Base-by-base conservation (phyloP, 2,113 vertebrate genomes). In the Labrus mixtus region DNA sequence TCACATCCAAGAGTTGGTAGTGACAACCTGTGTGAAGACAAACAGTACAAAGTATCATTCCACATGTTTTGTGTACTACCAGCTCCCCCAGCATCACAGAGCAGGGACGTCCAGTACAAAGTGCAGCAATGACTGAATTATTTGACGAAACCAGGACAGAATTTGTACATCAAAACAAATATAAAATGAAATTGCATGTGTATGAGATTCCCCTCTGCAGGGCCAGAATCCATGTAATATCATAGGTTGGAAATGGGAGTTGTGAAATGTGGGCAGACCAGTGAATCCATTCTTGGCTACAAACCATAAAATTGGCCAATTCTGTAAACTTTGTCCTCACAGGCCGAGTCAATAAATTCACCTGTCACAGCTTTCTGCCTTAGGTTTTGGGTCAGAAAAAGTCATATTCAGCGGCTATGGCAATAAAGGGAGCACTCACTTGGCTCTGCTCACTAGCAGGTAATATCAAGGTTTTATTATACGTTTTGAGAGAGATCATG, bases 1-100 rank as follows among this genome's bases (percentile, higher is more conserved):
- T 62, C 61, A n/a, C 43, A 59, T 4, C 59, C 41, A 9, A 66
- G 54, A 41, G 74, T 36, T 11, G 63, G 58, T n/a, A 33, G 57
- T 45, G 68, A 0, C 68, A 48, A 68, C 12, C 59, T 68, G 41
- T 50, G 25, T 73, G 53, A 66, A 57, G 58, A 65, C 29, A 37
- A 76, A 43, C 22, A 33, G 10, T n/a, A 41, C 46, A 55, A 48
- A 20, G 36, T 25, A 12, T 25, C 5, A 57, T 51, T 33, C 17
- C 46, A 65, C 20, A 12, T 19, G 60, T 11, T 6, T n/a, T 4
- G 15, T 58, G 82, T 62, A 9, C 55, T 45, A 41, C 2, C 76
- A 86, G 90, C 84, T 77, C 86, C 85, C 66, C 82, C 84, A 70
- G 76, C 71, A 68, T 78, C 45, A 56, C 80, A 43, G 12, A 54